Conservation (phyloP, 2,113 vertebrate species). For the Amia ocellicauda region DNA sequence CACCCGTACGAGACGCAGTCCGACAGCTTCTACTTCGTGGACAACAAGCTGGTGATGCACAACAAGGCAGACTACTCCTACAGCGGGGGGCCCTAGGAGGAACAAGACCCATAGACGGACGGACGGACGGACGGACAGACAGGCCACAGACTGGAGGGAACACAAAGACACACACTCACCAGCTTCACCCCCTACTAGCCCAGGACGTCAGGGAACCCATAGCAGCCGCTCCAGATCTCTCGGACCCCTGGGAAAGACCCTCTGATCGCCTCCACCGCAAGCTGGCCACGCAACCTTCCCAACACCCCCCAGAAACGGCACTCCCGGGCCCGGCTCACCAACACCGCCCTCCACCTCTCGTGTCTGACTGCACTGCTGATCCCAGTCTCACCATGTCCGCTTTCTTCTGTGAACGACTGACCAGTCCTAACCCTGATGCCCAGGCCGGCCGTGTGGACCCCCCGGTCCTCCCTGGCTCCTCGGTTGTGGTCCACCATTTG, state of each 20-base stretch:
- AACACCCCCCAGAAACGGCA: not conserved
- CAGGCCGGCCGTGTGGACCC: too few relatives aligned
- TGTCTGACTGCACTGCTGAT: too few relatives aligned
- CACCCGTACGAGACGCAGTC: constrained; percentile 94
- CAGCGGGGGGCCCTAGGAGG: constrained; percentile 78
- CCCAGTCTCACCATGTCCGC: too few relatives aligned
- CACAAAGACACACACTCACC: not conserved
- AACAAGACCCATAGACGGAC: too few relatives aligned
- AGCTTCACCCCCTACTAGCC: not conserved
- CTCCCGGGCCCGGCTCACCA: too few relatives aligned
- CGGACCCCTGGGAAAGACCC: too few relatives aligned
- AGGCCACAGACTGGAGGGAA: constrained; percentile 8
- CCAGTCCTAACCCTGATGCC: too few relatives aligned
- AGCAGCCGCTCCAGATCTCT: not conserved
- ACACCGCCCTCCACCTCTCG: too few relatives aligned
- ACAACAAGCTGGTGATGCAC: constrained; percentile 98
- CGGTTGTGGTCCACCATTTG: too few relatives aligned
- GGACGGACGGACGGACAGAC: constrained; percentile 35
- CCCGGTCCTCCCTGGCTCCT: too few relatives aligned
- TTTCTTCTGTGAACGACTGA: too few relatives aligned
- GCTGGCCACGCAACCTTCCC: constrained; percentile 33
- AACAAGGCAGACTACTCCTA: constrained; percentile 99
- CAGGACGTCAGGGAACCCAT: not conserved
- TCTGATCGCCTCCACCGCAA: too few relatives aligned
- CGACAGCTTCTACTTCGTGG: constrained; percentile 99